These are phyloP conservation scores for Psilopogon haemacephalus DNA, from an alignment of 2,113 vertebrate genomes.

Conservation along the genomic window DNA sequence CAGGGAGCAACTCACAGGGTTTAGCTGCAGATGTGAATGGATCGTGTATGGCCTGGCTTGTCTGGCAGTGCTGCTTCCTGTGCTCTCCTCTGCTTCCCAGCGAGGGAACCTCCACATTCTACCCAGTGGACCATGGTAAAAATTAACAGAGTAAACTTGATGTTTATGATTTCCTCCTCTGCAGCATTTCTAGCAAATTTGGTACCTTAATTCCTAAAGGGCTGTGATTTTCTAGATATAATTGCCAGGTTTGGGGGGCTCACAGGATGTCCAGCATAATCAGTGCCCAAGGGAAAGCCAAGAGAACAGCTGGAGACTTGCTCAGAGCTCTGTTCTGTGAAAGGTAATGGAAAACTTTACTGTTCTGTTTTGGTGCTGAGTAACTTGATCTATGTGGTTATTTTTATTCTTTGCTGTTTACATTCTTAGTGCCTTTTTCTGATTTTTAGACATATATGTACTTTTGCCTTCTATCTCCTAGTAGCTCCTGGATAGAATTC, in stretches of 20 bases:
- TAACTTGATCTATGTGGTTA: slow-evolving; percentile 62
- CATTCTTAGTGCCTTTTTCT: slow-evolving; percentile 53
- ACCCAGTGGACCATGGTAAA: not conserved
- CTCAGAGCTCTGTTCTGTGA: slow-evolving; percentile 41
- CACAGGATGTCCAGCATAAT: not conserved
- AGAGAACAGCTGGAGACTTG: slow-evolving; percentile 37
- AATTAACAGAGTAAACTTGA: not conserved
- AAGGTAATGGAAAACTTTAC: slow-evolving; percentile 67
- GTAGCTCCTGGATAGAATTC: not conserved
- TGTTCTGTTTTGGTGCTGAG: slow-evolving; percentile 64
- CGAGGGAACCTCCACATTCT: not conserved
- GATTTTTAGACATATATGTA: slow-evolving; percentile 30
- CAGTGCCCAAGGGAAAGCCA: not conserved
- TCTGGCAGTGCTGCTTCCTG: not conserved
- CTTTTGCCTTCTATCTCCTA: slow-evolving; percentile 10
- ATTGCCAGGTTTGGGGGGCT: not conserved
- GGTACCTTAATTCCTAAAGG: slow-evolving; percentile 6
- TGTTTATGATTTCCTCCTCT: not conserved
- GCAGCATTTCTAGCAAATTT: not conserved
- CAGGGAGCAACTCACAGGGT: not conserved
- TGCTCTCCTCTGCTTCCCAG: not conserved
- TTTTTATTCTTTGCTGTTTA: slow-evolving; percentile 71
- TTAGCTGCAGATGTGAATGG: not conserved
- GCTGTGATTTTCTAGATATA: not conserved
- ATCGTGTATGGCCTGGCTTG: not conserved